These are phyloP conservation scores for Aegotheles bennettii DNA, from an alignment of 2,113 vertebrate species.

Conservation along the genomic window DNA sequence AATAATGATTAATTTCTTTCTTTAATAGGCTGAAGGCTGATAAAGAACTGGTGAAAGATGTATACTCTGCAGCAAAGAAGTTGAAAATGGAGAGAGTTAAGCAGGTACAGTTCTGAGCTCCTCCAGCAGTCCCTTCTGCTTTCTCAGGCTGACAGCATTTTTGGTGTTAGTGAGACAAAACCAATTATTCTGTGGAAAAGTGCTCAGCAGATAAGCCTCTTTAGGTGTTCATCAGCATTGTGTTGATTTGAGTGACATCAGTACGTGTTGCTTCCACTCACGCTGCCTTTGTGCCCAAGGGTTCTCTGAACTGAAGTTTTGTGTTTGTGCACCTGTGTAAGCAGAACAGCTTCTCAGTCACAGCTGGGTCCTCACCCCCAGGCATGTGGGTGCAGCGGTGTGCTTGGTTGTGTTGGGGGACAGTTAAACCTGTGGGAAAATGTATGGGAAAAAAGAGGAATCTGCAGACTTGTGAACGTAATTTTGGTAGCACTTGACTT, in stretches of 20 bases:
- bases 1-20: background rate
- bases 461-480: background rate
- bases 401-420: background rate
- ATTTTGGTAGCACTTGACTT: background rate
- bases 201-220: background rate
- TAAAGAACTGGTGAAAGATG: slow-evolving; percentile 95
- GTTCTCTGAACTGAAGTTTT: background rate
- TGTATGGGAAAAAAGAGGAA: background rate
- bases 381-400: fast-evolving
- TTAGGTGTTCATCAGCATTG: background rate
- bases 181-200: background rate
- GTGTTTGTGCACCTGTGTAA: background rate
- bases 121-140: background rate
- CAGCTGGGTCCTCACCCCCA: background rate
- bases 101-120: slow-evolving; percentile 76
- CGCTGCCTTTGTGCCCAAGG: background rate
- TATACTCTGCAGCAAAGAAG: slow-evolving; percentile 96
- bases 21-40: slow-evolving; percentile 90
- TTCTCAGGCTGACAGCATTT: background rate
- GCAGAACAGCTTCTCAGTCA: background rate
- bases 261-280: background rate
- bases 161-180: background rate
- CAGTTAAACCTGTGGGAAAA: background rate
- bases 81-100: slow-evolving; percentile 98
- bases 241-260: background rate